Evolutionary conservation across 2,113 vertebrate species (phyloP).

Genomic region (Guaruba guarouba): DNA sequence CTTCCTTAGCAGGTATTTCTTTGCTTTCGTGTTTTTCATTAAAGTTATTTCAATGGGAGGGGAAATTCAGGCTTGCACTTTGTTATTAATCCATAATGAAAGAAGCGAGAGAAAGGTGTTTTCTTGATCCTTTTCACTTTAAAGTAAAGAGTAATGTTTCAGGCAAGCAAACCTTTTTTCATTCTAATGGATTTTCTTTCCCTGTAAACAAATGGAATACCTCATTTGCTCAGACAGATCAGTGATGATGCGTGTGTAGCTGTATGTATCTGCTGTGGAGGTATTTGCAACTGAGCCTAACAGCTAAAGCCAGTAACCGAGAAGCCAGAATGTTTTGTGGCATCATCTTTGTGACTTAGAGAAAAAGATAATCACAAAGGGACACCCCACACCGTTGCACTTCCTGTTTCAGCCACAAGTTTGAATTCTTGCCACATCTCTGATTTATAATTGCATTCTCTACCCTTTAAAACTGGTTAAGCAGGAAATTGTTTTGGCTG

Average conservation of each 20-base stretch:
- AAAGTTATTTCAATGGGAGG: neutral
- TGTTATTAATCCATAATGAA: neutral
- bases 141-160: neutral
- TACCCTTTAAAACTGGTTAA: neutral
- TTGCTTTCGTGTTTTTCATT: neutral
- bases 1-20: neutral
- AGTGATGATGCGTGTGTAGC: neutral
- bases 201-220: constrained; percentile 23
- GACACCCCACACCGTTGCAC: accelerated
- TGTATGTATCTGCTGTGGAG: neutral
- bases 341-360: neutral
- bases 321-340: neutral
- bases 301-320: neutral
- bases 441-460: neutral
- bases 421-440: neutral
- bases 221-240: neutral
- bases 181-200: constrained; percentile 9
- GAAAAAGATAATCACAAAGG: neutral
- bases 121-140: neutral
- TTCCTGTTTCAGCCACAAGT: neutral
- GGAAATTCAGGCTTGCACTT: neutral
- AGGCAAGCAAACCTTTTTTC: neutral
- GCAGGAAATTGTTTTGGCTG: neutral
- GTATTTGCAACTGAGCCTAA: neutral
- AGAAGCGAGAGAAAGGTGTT: neutral